Evolutionary conservation across 2,888 invertebrate genomes (phyloP).

Genomic region (Leptinotarsa peninsularis): DNA sequence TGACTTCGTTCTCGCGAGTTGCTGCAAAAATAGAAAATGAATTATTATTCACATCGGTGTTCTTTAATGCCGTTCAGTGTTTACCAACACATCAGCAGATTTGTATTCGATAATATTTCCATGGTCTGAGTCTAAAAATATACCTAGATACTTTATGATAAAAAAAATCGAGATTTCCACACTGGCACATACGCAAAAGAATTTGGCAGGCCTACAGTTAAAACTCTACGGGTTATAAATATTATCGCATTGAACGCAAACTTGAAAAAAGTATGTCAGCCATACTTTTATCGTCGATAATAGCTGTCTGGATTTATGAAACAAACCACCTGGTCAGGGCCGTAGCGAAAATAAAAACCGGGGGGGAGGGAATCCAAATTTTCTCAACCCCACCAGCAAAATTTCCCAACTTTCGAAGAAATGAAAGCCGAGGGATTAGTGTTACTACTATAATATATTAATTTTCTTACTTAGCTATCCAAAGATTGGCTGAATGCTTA

Average conservation of each 20-base stretch:
- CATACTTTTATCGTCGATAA: constrained; percentile 16
- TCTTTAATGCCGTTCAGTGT: constrained; percentile 11
- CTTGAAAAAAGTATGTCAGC: constrained; percentile 9
- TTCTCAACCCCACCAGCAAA: too few species aligned
- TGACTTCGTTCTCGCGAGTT: constrained; percentile 1
- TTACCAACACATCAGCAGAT: constrained; percentile 16
- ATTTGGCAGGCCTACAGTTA: constrained; percentile 19
- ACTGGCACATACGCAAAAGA: constrained; percentile 16
- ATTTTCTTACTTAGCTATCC: too few species aligned
- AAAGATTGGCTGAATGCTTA: too few species aligned
- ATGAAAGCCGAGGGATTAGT: too few species aligned
- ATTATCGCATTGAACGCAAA: constrained; percentile 17
- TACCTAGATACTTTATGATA: constrained; percentile 19
- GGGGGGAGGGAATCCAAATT: too few species aligned
- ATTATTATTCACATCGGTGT: constrained; percentile 2
- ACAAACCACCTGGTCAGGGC: background rate
- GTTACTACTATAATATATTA: too few species aligned
- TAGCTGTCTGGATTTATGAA: background rate
- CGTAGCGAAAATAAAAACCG: too few species aligned
- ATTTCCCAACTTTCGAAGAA: too few species aligned
- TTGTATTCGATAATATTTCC: constrained; percentile 24
- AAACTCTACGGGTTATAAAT: constrained; percentile 16
- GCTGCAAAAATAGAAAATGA: constrained; percentile 12
- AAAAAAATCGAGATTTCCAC: constrained; percentile 23
- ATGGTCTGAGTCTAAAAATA: constrained; percentile 24